These are phyloP conservation scores for Rallus limicola DNA, from an alignment of 2,113 vertebrate genomes.

Conservation along the genomic window DNA sequence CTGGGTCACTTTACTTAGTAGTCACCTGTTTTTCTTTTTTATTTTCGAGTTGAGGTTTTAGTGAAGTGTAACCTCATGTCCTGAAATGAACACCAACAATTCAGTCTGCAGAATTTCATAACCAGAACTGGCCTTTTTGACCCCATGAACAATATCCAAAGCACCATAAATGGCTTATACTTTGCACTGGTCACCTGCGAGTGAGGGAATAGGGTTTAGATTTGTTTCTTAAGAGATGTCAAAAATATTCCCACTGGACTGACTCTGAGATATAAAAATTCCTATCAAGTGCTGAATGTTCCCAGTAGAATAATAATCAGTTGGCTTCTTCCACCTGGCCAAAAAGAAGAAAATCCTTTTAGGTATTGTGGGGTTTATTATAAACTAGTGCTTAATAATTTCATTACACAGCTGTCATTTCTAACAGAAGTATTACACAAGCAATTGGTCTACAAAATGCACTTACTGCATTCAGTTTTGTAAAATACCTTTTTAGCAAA, in stretches of 20 bases:
- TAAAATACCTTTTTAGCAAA: background rate
- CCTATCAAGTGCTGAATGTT: background rate
- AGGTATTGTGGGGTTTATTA: background rate
- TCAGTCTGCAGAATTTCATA: background rate
- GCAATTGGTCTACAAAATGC: background rate
- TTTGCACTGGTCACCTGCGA: background rate
- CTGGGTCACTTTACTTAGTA: background rate
- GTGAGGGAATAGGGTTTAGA: background rate
- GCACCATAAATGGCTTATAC: background rate
- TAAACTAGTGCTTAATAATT: background rate
- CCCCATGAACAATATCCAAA: background rate
- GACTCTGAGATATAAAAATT: background rate
- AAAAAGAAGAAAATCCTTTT: background rate
- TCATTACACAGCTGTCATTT: background rate
- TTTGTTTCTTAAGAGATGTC: background rate
- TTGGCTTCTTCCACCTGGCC: background rate
- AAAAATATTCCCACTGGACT: background rate
- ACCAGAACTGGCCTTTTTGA: background rate
- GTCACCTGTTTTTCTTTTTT: background rate
- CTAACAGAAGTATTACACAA: rapidly evolving
- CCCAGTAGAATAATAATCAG: background rate
- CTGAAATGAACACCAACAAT: background rate
- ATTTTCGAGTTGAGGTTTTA: background rate
- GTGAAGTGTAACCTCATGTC: background rate
- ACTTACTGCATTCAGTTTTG: background rate